Percentiles rank a stretch among this genome's conserved stretches.
Evolutionary conservation across 2,113 vertebrate genomes (phyloP).

Genomic region (Mugil cephalus): DNA sequence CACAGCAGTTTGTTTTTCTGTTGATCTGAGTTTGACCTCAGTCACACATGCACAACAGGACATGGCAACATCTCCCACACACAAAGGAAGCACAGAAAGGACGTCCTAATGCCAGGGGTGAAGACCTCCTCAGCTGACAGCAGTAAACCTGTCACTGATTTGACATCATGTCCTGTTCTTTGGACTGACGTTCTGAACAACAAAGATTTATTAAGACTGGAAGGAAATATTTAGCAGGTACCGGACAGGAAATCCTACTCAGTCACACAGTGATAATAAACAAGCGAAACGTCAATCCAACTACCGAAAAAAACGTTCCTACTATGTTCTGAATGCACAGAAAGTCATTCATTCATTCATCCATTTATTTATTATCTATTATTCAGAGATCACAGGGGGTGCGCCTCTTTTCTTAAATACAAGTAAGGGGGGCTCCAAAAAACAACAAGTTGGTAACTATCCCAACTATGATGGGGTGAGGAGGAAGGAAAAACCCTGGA

Average conservation of each 20-base stretch:
- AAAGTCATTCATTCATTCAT: too few relatives aligned
- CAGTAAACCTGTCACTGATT: constrained; percentile 8
- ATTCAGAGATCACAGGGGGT: too few relatives aligned
- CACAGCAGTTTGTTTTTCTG: background rate
- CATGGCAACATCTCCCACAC: background rate
- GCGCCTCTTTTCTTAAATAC: too few relatives aligned
- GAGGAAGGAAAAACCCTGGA: too few relatives aligned
- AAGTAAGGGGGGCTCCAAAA: too few relatives aligned
- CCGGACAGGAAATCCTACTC: constrained; percentile 12
- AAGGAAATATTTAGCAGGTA: background rate
- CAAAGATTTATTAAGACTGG: constrained; percentile 11
- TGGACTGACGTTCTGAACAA: background rate
- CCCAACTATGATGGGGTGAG: too few relatives aligned
- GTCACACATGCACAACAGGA: constrained; percentile 30
- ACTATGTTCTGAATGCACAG: too few relatives aligned
- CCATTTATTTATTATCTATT: too few relatives aligned
- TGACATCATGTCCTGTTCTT: constrained; percentile 42
- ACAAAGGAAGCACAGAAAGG: constrained; percentile 45
- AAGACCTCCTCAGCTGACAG: constrained; percentile 16
- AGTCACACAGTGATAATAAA: background rate
- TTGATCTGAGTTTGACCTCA: constrained; percentile 10
- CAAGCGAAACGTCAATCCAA: too few relatives aligned
- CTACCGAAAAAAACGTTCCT: too few relatives aligned
- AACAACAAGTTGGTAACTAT: too few relatives aligned
- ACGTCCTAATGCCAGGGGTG: constrained; percentile 33